A percentile compares a stretch with the other conserved stretches of the same genome.
Evolutionary conservation across 2,113 vertebrate genomes (phyloP).

Genomic region (human (Homo sapiens)): GRCh38 chr14:40748001-40748500

Average conservation of each 20-base stretch:
- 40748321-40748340: slow-evolving; percentile 60
- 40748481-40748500: not conserved
- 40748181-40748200: slow-evolving; percentile 43
- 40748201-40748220: slow-evolving; percentile 34
- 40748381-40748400: not conserved
- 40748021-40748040: not conserved
- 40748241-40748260: not conserved
- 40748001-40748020: not conserved
- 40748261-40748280: slow-evolving; percentile 48
- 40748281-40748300: not conserved
- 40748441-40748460: slow-evolving; percentile 6
- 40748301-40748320: slow-evolving; percentile 34
- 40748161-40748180: slow-evolving; percentile 6
- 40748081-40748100: not conserved
- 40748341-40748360: not conserved
- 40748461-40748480: not conserved
- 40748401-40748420: not conserved
- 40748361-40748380: not conserved
- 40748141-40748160: slow-evolving; percentile 19
- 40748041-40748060: not conserved
- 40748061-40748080: slow-evolving; percentile 15
- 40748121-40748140: not conserved
- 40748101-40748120: not conserved
- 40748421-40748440: not conserved
- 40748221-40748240: slow-evolving; percentile 32